Percentiles rank a stretch among this genome's conserved stretches.
Evolutionary conservation across 2,113 vertebrate species (phyloP).

Genomic region (Rostratula benghalensis): DNA sequence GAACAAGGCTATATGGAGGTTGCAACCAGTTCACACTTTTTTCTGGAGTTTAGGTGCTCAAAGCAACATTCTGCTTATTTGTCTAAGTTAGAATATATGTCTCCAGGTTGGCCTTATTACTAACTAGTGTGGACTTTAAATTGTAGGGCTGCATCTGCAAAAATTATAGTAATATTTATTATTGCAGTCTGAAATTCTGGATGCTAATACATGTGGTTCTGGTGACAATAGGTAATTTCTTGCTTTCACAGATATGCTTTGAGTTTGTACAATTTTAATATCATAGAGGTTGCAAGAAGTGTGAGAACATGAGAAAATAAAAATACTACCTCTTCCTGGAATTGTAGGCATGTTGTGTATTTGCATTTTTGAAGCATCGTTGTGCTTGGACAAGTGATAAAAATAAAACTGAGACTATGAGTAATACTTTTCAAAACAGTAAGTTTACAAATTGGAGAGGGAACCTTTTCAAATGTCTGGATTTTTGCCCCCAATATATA

Average conservation of each 20-base stretch:
- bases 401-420: not conserved
- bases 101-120: not conserved
- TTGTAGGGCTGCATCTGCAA: not conserved
- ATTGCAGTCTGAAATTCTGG: not conserved
- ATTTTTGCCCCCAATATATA: fast-evolving
- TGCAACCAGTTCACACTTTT: not conserved
- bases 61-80: not conserved
- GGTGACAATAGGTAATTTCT: not conserved
- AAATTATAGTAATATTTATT: not conserved
- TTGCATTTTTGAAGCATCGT: not conserved
- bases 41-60: not conserved
- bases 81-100: not conserved
- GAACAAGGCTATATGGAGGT: not conserved
- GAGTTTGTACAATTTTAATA: not conserved
- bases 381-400: not conserved
- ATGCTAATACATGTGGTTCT: not conserved
- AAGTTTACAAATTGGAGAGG: not conserved
- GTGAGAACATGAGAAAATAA: not conserved
- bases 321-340: not conserved
- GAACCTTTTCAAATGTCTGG: not conserved
- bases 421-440: not conserved
- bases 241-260: not conserved
- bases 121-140: not conserved
- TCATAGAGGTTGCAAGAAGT: not conserved
- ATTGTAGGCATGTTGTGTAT: not conserved